Conservation (phyloP, 2,888 invertebrate genomes). For the Augochlorella aurata region DNA sequence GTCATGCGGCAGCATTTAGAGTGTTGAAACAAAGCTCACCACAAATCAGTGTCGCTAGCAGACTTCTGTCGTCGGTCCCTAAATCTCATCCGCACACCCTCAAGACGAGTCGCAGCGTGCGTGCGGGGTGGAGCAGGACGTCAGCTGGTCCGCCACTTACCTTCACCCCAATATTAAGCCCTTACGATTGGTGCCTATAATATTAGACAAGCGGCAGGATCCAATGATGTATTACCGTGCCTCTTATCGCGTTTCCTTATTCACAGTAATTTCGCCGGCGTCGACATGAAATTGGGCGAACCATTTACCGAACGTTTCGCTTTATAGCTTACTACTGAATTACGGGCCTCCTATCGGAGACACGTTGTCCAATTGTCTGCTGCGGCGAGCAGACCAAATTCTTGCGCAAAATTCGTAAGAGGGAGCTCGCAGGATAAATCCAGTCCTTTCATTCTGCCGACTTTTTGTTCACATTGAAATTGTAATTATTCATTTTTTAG, state of each 20-base stretch:
- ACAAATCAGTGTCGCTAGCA: constrained; percentile 82
- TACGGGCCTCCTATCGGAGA: neutral
- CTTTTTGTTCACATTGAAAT: too few relatives aligned
- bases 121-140: constrained; percentile 81
- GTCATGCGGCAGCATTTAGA: constrained; percentile 66
- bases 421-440: too few relatives aligned
- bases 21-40: constrained; percentile 81
- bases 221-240: constrained; percentile 78
- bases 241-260: constrained; percentile 69
- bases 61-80: constrained; percentile 81
- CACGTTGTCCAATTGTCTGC: constrained; percentile 3
- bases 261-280: constrained; percentile 38
- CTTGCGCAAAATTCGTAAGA: neutral
- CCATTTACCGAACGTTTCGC: constrained; percentile 14
- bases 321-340: constrained; percentile 13
- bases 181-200: constrained; percentile 81
- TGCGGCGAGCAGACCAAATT: neutral
- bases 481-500: too few relatives aligned
- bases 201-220: constrained; percentile 80
- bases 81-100: constrained; percentile 82
- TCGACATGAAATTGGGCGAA: constrained; percentile 29
- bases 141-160: constrained; percentile 85
- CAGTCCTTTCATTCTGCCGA: too few relatives aligned
- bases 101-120: constrained; percentile 81
- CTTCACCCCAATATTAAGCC: constrained; percentile 82